phyloP scores from a whole-genome alignment of 1,140 invertebrate species.

The Orius laevigatus region DNA sequence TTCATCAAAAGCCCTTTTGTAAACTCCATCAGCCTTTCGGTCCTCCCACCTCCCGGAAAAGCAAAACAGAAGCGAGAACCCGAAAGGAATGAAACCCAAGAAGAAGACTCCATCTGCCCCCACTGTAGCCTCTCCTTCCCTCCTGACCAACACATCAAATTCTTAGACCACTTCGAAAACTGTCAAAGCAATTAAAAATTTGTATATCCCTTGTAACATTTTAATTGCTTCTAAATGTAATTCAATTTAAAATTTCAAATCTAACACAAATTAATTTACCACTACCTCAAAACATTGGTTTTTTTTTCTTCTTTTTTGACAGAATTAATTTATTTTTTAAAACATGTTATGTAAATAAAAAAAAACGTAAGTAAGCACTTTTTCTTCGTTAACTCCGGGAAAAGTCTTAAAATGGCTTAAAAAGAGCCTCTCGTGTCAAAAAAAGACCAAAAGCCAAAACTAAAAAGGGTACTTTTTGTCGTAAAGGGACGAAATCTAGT shows the following conservation, averaged over 20 bases:
- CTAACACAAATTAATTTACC: no score
- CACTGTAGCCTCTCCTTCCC: conserved; percentile 23
- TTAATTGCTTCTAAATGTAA: neutral
- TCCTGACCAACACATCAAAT: conserved; percentile 22
- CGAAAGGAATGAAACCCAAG: conserved; percentile 19
- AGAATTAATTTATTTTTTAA: no score
- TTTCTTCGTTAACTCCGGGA: no score
- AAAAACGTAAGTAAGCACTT: no score
- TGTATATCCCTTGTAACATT: neutral
- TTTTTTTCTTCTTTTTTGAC: no score
- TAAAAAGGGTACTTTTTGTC: no score
- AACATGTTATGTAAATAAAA: no score
- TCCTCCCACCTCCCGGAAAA: conserved; percentile 5
- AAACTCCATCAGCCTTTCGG: conserved; percentile 8
- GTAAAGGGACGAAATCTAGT: no score
- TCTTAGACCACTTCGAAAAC: conserved; percentile 24
- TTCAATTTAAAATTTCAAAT: neutral
- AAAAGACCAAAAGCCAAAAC: no score
- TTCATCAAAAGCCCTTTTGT: conserved; percentile 6
- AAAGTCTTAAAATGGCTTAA: no score
- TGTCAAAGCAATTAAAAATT: conserved; percentile 16
- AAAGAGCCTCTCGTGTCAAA: no score
- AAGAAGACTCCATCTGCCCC: conserved; percentile 23
- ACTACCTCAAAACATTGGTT: no score
- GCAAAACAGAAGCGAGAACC: neutral